phyloP scores from a whole-genome alignment of 2,113 vertebrate species.

The Scophthalmus maximus region DNA sequence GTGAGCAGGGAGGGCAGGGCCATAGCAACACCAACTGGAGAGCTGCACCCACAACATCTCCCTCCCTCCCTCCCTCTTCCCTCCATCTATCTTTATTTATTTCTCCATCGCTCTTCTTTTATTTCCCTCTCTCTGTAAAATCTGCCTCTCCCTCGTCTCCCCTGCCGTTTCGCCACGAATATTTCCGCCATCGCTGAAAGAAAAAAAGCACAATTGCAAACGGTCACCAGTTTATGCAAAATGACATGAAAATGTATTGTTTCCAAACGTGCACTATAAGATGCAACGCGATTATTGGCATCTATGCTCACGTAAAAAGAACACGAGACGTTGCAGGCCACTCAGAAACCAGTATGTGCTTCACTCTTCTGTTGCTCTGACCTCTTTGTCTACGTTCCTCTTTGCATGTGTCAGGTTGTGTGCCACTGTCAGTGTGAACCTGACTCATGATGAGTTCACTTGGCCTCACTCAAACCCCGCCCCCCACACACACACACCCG shows the following conservation, averaged over 20 bases:
- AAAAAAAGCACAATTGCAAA: background rate
- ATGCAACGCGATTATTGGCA: background rate
- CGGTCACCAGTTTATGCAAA: background rate
- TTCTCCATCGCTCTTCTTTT: conserved; percentile 57
- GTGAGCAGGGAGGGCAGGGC: conserved; percentile 94
- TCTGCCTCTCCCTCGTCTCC: background rate
- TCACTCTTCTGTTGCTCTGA: background rate
- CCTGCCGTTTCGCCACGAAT: too few species aligned
- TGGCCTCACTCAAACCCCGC: background rate
- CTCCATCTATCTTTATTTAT: conserved; percentile 52
- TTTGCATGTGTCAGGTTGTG: conserved; percentile 12
- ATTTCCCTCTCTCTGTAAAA: conserved; percentile 48
- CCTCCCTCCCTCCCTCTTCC: conserved; percentile 49
- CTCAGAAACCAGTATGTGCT: background rate
- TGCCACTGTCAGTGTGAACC: conserved; percentile 27
- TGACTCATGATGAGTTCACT: conserved; percentile 59
- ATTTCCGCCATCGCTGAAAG: too few species aligned
- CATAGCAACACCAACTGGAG: conserved; percentile 88
- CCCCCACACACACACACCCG: background rate
- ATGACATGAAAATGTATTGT: background rate
- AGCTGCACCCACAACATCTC: conserved; percentile 89
- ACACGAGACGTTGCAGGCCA: background rate
- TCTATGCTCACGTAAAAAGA: background rate
- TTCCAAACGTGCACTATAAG: background rate
- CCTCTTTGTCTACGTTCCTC: background rate